Evolutionary conservation across 2,113 vertebrate species (phyloP).

Genomic region (Chauna torquata): DNA sequence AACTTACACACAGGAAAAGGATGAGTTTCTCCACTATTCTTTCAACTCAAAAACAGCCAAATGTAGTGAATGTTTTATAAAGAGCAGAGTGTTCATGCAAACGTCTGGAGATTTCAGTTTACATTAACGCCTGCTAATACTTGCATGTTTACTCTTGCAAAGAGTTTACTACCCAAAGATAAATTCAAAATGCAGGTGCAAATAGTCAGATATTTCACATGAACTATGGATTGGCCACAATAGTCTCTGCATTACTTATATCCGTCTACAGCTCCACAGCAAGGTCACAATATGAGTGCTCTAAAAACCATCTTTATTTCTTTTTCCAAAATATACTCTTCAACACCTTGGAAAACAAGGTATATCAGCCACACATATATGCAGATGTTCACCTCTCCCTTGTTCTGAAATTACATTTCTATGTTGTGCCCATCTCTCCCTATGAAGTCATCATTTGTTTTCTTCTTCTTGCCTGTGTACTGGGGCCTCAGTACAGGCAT

Average conservation of each 20-base stretch:
- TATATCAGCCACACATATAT: not conserved
- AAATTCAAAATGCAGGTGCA: not conserved
- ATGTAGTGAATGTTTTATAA: not conserved
- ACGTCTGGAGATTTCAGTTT: not conserved
- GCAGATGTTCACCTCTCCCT: not conserved
- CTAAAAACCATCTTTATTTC: not conserved
- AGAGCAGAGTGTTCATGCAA: not conserved
- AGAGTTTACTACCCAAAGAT: not conserved
- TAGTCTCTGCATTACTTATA: not conserved
- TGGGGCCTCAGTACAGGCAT: not conserved
- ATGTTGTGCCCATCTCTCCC: slow-evolving; percentile 18
- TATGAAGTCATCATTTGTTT: slow-evolving; percentile 42
- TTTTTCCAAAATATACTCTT: not conserved
- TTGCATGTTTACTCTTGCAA: not conserved
- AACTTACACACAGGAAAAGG: not conserved
- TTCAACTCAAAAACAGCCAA: not conserved
- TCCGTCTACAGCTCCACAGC: not conserved
- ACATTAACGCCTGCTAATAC: not conserved
- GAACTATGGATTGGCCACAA: not conserved
- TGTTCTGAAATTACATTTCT: slow-evolving; percentile 39
- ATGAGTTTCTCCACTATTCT: not conserved
- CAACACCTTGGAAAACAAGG: not conserved
- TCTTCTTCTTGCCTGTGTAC: not conserved
- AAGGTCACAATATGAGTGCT: not conserved
- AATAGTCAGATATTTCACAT: not conserved